Base-by-base conservation (phyloP, 1,140 invertebrate genomes). In the Cardiocondyla obscurior region DNA sequence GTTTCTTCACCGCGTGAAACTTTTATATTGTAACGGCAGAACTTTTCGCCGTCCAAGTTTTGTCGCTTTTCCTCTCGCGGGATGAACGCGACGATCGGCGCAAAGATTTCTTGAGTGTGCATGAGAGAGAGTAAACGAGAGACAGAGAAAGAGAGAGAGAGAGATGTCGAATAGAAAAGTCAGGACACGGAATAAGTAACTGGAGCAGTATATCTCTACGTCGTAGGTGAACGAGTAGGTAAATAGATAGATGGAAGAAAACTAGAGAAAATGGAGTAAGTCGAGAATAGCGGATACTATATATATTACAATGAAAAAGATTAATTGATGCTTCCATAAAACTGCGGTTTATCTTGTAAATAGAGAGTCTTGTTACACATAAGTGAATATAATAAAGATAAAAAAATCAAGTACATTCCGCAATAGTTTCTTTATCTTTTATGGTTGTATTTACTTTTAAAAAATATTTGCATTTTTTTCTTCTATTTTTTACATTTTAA, bases 1-100 rank as follows among this genome's bases (percentile, higher is more conserved):
- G 60, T 81, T 57, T 19, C 70, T 39, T 39, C 46, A 25, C 51
- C 51, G 46, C 22, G 44, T 22, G 33, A 65, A 67, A 85, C 60
- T 85, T 85, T 82, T 83, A 83, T 77, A 87, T 72, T 67, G 72
- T 64, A 81, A 81, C 69, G 85, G 55, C 36, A 12, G 70, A 85
- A 87, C 87, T 84, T 88, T 85, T 82, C 36, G 39, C 51, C 62
- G 55, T 14, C 49, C 19, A 74, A 87, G 73, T 87, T 84, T 87
- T 81, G 72, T 87, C 53, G 49, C 44, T 74, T 81, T 62, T 53
- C 49, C 39, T 81, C 67, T 60, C 53, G 64, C 30, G 57, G 28
- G 73, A 64, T 51, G 19, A 77, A 65, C 58, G 53, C 36, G 53
- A 30, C 73, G 42, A 64, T 76, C 36, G 33, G 36, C 51, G 33